phyloP scores from a whole-genome alignment of 92 coral and sea anemone species.

The Pocillopora grandis region DNA sequence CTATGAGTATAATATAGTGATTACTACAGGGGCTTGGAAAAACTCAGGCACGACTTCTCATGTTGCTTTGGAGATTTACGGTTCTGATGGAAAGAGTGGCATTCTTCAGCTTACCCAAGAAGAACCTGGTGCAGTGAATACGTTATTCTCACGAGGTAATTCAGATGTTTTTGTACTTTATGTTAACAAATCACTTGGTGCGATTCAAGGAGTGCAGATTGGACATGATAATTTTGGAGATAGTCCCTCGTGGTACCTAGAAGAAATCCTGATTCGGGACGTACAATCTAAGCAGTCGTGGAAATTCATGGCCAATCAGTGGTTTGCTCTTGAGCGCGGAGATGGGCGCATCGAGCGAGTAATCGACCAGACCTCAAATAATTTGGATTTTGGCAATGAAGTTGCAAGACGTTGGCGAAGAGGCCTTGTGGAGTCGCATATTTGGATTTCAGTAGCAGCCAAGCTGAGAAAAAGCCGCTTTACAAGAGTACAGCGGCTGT shows the following conservation, averaged over 20 bases:
- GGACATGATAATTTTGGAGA: no score
- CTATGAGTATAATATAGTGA: neutral
- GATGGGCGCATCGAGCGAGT: conserved; percentile 60
- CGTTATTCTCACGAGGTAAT: no score
- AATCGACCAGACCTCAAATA: neutral
- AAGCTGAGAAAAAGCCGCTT: conserved; percentile 51
- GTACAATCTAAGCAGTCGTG: no score
- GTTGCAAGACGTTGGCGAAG: conserved; percentile 38
- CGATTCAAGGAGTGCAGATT: neutral
- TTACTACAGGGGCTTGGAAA: conserved; percentile 23
- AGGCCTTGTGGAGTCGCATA: conserved; percentile 57
- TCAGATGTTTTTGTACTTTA: conserved; percentile 10
- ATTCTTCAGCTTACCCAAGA: no score
- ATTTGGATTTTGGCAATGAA: conserved; percentile 7
- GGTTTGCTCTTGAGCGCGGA: conserved; percentile 61
- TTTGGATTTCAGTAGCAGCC: conserved; percentile 69
- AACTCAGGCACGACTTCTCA: conserved; percentile 25
- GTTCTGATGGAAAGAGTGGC: neutral
- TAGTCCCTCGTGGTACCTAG: no score
- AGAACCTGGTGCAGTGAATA: no score
- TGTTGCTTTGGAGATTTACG: conserved; percentile 39
- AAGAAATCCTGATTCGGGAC: no score
- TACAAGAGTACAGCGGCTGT: conserved; percentile 62
- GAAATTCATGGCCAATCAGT: conserved; percentile 19
- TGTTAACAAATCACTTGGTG: neutral